Percentiles rank a stretch among this genome's conserved stretches.
These are phyloP conservation scores for Paratrypauchen microcephalus DNA, from an alignment of 2,797 vertebrate species.

Conservation along the genomic window DNA sequence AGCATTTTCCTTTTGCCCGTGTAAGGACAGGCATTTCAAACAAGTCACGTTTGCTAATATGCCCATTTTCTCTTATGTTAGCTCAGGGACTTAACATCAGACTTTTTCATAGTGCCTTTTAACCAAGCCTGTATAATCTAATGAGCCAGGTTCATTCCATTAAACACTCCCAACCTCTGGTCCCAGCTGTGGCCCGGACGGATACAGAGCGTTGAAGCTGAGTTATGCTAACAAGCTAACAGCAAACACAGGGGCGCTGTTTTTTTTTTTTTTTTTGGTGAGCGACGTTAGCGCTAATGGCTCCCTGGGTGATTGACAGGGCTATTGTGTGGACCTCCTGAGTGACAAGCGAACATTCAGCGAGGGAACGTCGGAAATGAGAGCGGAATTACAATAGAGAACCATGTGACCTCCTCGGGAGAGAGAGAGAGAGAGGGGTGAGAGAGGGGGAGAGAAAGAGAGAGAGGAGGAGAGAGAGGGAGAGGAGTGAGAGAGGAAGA, in stretches of 20 bases:
- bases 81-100: background rate
- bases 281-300: constrained; percentile 60
- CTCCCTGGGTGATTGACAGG: constrained; percentile 75
- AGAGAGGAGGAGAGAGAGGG: background rate
- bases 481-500: background rate
- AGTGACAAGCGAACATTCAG: constrained; percentile 74
- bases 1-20: background rate
- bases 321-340: constrained; percentile 71
- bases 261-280: constrained; percentile 31
- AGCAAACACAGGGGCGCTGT: constrained; percentile 25
- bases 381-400: constrained; percentile 79
- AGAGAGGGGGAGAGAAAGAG: background rate
- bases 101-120: constrained; percentile 20
- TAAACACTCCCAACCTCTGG: constrained; percentile 27
- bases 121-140: constrained; percentile 30
- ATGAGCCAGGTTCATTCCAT: constrained; percentile 34
- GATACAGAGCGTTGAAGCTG: constrained; percentile 54
- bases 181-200: constrained; percentile 32
- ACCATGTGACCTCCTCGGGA: constrained; percentile 75
- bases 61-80: constrained; percentile 7
- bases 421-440: background rate
- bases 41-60: constrained; percentile 11
- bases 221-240: constrained; percentile 68
- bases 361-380: constrained; percentile 71
- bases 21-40: background rate